Conservation (phyloP, 2,113 vertebrate species). For the Sardina pilchardus region DNA sequence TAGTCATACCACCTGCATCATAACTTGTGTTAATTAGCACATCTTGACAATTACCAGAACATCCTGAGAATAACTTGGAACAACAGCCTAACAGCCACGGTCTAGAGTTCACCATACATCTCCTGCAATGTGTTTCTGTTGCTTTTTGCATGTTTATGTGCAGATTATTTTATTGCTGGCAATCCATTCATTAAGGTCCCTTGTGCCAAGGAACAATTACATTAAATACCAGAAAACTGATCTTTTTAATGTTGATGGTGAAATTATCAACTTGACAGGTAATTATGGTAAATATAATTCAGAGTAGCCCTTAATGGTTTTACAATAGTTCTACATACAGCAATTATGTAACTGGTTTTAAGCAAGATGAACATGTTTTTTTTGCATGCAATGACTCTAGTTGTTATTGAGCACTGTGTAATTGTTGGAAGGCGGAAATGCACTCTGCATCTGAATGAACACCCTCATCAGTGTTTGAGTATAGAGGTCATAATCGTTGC, state of each 20-base stretch:
- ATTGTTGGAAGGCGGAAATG: no score
- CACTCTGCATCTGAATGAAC: no score
- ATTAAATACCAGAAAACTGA: not conserved
- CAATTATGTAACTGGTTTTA: no score
- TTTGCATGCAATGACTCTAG: no score
- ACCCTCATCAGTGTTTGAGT: no score
- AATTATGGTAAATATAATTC: not conserved
- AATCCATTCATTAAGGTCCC: not conserved
- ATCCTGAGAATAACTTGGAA: not conserved
- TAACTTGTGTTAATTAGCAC: not conserved
- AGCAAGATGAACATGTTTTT: no score
- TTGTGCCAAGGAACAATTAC: not conserved
- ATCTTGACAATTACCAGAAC: not conserved
- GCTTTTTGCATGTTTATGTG: not conserved
- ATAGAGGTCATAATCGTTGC: no score
- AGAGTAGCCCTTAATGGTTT: no score
- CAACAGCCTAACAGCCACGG: not conserved
- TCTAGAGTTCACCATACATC: not conserved
- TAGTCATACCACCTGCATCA: not conserved
- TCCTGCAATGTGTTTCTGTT: not conserved
- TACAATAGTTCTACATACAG: no score
- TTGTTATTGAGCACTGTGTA: no score
- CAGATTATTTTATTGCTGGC: not conserved
- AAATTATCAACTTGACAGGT: not conserved
- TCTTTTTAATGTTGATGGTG: not conserved